phyloP scores from a whole-genome alignment of 1,140 invertebrate genomes.

The Fopius arisanus region DNA sequence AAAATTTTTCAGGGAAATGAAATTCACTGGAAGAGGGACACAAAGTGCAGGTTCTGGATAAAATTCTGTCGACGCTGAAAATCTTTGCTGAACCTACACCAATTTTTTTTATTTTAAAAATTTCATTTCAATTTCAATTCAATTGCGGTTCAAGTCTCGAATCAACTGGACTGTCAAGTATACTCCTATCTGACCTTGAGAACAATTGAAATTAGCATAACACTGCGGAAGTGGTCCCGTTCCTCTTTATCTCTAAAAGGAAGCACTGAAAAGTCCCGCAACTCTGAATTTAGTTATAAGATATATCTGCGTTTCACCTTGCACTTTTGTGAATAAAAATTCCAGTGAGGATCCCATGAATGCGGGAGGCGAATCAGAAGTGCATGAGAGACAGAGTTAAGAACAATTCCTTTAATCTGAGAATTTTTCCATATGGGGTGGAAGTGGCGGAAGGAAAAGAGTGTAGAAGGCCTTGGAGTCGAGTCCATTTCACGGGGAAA shows the following conservation, averaged over 20 bases:
- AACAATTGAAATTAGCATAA: constrained; percentile 41
- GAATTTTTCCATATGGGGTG: no score
- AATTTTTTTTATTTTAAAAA: no score
- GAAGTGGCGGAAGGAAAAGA: no score
- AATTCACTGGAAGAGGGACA: not conserved
- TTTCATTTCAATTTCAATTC: no score
- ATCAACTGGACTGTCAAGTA: constrained; percentile 24
- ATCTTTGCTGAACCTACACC: no score
- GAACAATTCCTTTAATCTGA: no score
- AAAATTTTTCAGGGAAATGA: not conserved
- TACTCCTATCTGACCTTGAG: constrained; percentile 38
- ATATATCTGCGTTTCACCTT: constrained; percentile 6
- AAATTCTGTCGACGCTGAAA: no score
- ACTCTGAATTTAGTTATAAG: constrained; percentile 10
- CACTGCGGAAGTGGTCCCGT: constrained; percentile 20
- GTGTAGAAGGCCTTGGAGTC: no score
- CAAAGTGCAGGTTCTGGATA: no score
- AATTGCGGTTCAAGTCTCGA: not conserved
- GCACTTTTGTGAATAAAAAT: constrained; percentile 13
- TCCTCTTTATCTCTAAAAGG: constrained; percentile 18
- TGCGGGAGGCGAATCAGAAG: not conserved
- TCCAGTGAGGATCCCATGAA: not conserved
- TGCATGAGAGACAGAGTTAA: no score
- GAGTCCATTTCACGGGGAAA: no score
- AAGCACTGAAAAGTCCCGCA: constrained; percentile 26